Conservation (phyloP, 2,113 vertebrate genomes). For the Hippocampus mohnikei region DNA sequence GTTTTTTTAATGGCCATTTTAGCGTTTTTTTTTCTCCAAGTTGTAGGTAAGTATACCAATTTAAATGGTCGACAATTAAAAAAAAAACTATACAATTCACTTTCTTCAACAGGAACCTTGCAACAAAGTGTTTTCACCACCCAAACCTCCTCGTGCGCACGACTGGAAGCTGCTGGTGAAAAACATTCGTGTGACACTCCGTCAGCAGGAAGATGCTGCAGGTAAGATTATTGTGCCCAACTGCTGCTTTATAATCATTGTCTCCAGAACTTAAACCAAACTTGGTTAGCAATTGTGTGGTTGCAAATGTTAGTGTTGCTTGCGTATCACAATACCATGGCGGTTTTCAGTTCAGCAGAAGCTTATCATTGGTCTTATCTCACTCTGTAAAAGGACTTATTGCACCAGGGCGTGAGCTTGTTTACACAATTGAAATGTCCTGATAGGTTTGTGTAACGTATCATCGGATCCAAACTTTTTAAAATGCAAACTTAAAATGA, state of each 20-base stretch:
- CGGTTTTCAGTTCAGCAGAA: no score
- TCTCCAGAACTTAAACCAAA: background rate
- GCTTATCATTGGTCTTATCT: no score
- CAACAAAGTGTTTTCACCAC: slow-evolving; percentile 76
- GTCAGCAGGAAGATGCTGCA: slow-evolving; percentile 70
- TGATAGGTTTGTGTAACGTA: no score
- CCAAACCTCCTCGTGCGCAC: slow-evolving; percentile 90
- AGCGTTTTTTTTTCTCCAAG: no score
- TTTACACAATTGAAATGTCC: no score
- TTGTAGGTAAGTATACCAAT: background rate
- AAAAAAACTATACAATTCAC: background rate
- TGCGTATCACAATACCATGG: no score
- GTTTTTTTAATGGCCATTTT: no score
- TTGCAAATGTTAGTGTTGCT: no score
- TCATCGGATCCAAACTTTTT: no score
- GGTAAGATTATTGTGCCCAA: slow-evolving; percentile 61
- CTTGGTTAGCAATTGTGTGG: background rate
- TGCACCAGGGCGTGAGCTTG: no score
- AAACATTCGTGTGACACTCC: slow-evolving; percentile 74
- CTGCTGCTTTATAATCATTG: background rate
- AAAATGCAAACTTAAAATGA: no score
- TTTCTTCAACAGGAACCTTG: slow-evolving; percentile 65
- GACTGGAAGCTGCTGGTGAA: slow-evolving; percentile 89
- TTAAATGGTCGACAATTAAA: background rate
- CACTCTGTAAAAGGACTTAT: no score